Evolutionary conservation across 2,113 vertebrate genomes (phyloP).

Genomic region (Balaeniceps rex): DNA sequence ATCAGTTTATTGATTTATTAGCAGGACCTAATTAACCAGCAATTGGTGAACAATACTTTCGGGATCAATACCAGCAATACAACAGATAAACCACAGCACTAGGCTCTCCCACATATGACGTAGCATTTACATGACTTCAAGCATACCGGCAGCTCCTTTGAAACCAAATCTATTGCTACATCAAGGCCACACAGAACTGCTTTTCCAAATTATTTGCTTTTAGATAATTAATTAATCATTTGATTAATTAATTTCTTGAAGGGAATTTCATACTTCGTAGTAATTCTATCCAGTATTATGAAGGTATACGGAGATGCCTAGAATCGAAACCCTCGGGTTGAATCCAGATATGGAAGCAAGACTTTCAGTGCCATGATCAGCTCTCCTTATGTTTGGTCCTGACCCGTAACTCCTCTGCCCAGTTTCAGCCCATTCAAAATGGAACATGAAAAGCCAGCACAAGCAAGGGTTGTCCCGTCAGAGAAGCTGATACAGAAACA

Average conservation of each 20-base stretch:
- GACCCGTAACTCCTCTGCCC: background rate
- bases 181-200: background rate
- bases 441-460: background rate
- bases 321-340: rapidly evolving
- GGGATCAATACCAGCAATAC: background rate
- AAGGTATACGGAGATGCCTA: background rate
- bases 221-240: too few relatives aligned
- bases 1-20: constrained; percentile 14
- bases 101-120: background rate
- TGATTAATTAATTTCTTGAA: background rate
- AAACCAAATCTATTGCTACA: background rate
- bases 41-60: background rate
- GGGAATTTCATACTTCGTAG: background rate
- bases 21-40: background rate
- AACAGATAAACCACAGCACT: background rate
- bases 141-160: background rate
- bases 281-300: background rate
- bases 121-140: background rate
- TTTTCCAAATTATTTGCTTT: background rate
- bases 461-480: background rate
- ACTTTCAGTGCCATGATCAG: background rate
- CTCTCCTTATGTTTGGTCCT: background rate
- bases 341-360: background rate
- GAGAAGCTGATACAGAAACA: background rate
- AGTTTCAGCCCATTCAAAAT: background rate